Evolutionary conservation across 2,888 invertebrate genomes (phyloP).

Genomic region (Drosophila cyrtoloma): DNA sequence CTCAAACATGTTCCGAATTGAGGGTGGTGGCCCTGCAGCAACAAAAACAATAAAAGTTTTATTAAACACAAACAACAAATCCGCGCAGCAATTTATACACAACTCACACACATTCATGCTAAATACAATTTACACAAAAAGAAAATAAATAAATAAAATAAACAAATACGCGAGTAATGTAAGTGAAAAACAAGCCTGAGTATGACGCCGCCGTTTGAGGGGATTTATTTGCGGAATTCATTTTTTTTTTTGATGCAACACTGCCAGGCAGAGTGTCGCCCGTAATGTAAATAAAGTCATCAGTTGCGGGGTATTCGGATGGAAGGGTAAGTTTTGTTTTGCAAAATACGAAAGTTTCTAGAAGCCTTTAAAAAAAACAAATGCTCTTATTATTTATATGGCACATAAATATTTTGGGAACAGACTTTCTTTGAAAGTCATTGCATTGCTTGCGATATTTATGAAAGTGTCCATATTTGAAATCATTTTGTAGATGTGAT

Average conservation of each 20-base stretch:
- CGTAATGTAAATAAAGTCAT: conserved; percentile 35
- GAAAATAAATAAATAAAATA: conserved; percentile 35
- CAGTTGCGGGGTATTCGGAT: conserved; percentile 7
- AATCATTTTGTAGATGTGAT: neutral
- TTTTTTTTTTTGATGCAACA: conserved; percentile 13
- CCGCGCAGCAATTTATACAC: neutral
- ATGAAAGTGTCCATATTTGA: neutral
- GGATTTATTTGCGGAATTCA: conserved; percentile 51
- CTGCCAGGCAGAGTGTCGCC: conserved; percentile 15
- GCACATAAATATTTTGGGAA: conserved; percentile 40
- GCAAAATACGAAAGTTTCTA: conserved; percentile 59
- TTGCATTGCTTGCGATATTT: conserved; percentile 22
- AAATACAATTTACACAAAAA: conserved; percentile 39
- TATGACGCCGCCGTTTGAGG: conserved; percentile 30
- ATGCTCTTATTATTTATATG: conserved; percentile 21
- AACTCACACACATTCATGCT: neutral
- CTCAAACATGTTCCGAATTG: conserved; percentile 63
- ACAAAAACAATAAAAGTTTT: conserved; percentile 29
- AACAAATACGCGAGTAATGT: conserved; percentile 57
- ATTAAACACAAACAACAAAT: conserved; percentile 30
- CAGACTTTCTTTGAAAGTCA: conserved; percentile 36
- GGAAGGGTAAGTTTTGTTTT: conserved; percentile 37
- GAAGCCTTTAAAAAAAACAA: conserved; percentile 41
- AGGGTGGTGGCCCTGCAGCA: conserved; percentile 17
- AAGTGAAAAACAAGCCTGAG: conserved; percentile 58